These are phyloP conservation scores for Harpalus rufipes DNA, from an alignment of 2,888 invertebrate genomes.

Conservation along the genomic window DNA sequence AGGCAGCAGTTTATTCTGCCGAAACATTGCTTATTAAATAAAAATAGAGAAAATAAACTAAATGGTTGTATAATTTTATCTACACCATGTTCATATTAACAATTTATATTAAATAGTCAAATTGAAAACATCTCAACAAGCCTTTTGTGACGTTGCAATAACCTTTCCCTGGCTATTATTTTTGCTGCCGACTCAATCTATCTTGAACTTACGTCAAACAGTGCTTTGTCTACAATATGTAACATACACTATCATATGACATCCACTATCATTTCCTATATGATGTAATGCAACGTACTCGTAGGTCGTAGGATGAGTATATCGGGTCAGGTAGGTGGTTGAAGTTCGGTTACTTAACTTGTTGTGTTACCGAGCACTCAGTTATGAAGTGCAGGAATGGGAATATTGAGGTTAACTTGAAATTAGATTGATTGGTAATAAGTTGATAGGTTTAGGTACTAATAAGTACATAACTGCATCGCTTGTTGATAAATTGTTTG, in stretches of 20 bases:
- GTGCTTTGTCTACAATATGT: neutral
- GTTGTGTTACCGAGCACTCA: neutral
- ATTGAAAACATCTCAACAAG: no score
- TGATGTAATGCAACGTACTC: neutral
- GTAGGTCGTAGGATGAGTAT: neutral
- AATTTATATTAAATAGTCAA: no score
- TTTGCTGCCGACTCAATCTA: neutral
- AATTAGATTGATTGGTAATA: neutral
- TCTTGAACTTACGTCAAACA: neutral
- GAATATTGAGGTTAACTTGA: neutral
- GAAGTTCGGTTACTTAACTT: neutral
- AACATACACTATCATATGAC: neutral
- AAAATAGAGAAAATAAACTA: no score
- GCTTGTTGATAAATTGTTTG: neutral
- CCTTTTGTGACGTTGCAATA: neutral
- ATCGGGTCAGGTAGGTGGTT: neutral
- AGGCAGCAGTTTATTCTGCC: no score
- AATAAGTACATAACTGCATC: neutral
- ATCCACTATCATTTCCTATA: neutral
- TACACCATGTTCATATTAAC: no score
- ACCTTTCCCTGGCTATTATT: neutral
- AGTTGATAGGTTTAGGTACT: neutral
- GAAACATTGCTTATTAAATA: no score
- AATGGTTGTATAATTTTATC: no score
- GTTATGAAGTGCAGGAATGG: neutral